Percentiles rank a stretch among this genome's conserved stretches.
Evolutionary conservation across 2,113 vertebrate genomes (phyloP).

Genomic region (Malurus elegans): DNA sequence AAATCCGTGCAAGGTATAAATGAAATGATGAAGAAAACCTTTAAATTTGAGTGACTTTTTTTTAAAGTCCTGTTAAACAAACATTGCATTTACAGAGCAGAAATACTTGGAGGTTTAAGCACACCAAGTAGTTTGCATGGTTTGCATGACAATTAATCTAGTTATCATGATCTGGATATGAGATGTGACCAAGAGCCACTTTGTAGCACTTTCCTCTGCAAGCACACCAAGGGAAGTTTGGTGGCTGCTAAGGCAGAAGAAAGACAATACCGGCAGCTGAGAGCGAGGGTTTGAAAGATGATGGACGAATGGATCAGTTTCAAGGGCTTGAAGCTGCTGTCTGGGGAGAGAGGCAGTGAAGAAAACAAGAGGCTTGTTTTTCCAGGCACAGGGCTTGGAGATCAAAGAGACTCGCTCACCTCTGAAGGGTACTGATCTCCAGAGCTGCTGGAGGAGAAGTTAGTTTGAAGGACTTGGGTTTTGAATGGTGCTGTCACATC

Average conservation of each 20-base stretch:
- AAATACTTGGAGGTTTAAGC: neutral
- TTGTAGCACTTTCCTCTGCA: neutral
- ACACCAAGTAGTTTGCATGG: neutral
- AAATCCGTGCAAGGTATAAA: neutral
- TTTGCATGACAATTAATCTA: neutral
- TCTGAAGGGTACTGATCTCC: neutral
- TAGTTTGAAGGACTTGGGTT: neutral
- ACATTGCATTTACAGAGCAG: neutral
- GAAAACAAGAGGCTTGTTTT: neutral
- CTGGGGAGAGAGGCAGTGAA: neutral
- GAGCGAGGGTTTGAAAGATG: neutral
- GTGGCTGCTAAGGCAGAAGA: neutral
- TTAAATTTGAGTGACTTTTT: neutral
- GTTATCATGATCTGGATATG: neutral
- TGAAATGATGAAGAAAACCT: neutral
- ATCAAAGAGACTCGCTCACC: neutral
- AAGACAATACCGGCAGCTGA: neutral
- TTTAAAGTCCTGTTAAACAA: neutral
- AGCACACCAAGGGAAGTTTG: neutral
- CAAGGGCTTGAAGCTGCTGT: neutral
- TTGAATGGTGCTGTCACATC: neutral
- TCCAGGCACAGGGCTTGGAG: neutral
- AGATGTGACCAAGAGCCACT: neutral
- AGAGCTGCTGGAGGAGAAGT: neutral
- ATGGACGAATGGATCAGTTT: neutral